Evolutionary conservation across 2,797 vertebrate genomes (phyloP).

Genomic region (Trachops cirrhosus): DNA sequence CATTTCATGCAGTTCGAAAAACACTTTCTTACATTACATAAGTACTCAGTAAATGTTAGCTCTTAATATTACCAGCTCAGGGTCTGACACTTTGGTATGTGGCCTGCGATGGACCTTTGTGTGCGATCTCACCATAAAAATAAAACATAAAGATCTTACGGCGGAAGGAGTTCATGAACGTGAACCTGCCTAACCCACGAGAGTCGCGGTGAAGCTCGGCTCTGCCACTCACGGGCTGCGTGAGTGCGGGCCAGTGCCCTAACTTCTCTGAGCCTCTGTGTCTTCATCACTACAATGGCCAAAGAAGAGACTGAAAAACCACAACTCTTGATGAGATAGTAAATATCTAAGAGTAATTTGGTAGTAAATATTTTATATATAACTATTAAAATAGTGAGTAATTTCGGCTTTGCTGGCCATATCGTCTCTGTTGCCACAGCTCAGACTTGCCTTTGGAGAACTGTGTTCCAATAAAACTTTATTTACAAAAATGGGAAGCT

Average conservation of each 20-base stretch:
- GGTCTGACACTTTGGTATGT: not conserved
- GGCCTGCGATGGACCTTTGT: not conserved
- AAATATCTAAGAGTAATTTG: not conserved
- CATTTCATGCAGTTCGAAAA: not conserved
- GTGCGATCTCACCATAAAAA: not conserved
- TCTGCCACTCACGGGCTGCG: no score
- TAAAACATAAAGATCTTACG: not conserved
- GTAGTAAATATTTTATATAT: not conserved
- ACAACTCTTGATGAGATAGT: not conserved
- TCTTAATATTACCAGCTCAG: not conserved
- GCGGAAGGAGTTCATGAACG: no score
- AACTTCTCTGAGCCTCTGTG: no score
- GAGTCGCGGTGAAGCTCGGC: no score
- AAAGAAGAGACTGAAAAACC: not conserved
- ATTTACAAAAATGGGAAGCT: not conserved
- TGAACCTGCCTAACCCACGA: no score
- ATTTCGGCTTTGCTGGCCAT: not conserved
- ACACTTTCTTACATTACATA: not conserved
- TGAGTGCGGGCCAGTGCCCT: no score
- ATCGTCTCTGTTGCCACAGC: no score
- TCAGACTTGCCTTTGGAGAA: no score
- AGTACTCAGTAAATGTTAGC: not conserved
- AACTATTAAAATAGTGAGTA: not conserved
- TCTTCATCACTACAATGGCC: not conserved
- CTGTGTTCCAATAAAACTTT: not conserved